These are phyloP conservation scores for Beris morrisii DNA, from an alignment of 2,888 invertebrate species.

Conservation along the genomic window DNA sequence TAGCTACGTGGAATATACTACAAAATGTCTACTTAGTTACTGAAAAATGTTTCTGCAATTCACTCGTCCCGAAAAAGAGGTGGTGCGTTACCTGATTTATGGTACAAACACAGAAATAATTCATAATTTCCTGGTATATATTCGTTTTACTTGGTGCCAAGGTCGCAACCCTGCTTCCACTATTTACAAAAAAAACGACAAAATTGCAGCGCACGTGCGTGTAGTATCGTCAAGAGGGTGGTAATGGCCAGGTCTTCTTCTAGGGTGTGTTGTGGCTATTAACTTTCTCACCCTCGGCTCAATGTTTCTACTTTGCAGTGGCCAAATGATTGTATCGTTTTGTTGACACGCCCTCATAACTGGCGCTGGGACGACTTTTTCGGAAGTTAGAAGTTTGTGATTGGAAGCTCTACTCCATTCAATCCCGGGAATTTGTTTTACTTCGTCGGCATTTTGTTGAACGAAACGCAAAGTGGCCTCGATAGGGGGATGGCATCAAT, in stretches of 20 bases:
- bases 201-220: conserved; percentile 28
- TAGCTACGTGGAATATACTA: too few relatives aligned
- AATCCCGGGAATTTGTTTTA: conserved; percentile 18
- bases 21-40: too few relatives aligned
- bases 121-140: conserved; percentile 21
- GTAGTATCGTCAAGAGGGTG: conserved; percentile 5
- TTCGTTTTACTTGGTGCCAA: conserved; percentile 24
- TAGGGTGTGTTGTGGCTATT: conserved; percentile 27
- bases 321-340: conserved; percentile 36
- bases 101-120: not conserved
- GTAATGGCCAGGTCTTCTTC: conserved; percentile 1
- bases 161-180: conserved; percentile 30
- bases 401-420: conserved; percentile 23
- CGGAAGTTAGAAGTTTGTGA: conserved; percentile 29
- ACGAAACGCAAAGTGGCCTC: conserved; percentile 28
- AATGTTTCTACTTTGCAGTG: conserved; percentile 29
- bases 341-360: conserved; percentile 40
- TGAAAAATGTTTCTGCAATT: too few relatives aligned
- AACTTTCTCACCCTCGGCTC: conserved; percentile 30
- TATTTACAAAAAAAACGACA: not conserved
- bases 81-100: too few relatives aligned
- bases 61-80: too few relatives aligned
- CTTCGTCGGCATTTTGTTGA: conserved; percentile 29
- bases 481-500: conserved; percentile 30
- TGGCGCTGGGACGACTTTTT: conserved; percentile 35